Conservation (phyloP, 2,113 vertebrate genomes). For the Myodes glareolus region DNA sequence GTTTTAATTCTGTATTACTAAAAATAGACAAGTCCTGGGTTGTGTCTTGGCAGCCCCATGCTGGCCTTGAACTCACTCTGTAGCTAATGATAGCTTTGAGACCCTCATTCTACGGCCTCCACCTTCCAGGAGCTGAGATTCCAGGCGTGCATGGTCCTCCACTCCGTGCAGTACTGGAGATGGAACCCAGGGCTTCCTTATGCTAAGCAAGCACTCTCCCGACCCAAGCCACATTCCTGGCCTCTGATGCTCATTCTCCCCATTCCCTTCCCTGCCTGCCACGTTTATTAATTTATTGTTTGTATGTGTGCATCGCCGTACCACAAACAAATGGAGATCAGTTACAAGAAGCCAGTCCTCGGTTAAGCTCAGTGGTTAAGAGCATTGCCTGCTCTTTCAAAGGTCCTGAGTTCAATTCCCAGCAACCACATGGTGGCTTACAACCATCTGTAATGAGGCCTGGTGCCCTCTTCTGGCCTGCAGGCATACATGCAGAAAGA, state of each 20-base stretch:
- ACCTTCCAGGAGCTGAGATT: too few relatives aligned
- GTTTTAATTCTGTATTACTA: slow-evolving; percentile 67
- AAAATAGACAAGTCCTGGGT: slow-evolving; percentile 72
- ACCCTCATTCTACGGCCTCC: background rate
- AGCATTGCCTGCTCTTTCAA: too few relatives aligned
- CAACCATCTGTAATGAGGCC: too few relatives aligned
- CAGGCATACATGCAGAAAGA: too few relatives aligned
- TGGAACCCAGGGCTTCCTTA: background rate
- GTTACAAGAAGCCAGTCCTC: background rate
- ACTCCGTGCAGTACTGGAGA: background rate
- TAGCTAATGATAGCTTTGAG: background rate
- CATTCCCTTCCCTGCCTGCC: background rate
- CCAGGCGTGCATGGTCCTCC: background rate
- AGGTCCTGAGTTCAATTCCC: too few relatives aligned
- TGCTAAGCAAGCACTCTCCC: background rate
- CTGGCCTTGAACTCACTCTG: background rate
- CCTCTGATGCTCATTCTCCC: background rate
- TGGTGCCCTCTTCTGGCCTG: too few relatives aligned
- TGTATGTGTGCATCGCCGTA: background rate
- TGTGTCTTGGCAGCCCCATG: slow-evolving; percentile 82
- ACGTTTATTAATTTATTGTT: background rate
- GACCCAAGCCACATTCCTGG: background rate
- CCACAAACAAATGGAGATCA: background rate
- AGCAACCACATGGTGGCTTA: too few relatives aligned
- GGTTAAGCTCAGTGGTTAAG: too few relatives aligned